phyloP scores from a whole-genome alignment of 2,797 vertebrate species.

The Hippoglossus hippoglossus region DNA sequence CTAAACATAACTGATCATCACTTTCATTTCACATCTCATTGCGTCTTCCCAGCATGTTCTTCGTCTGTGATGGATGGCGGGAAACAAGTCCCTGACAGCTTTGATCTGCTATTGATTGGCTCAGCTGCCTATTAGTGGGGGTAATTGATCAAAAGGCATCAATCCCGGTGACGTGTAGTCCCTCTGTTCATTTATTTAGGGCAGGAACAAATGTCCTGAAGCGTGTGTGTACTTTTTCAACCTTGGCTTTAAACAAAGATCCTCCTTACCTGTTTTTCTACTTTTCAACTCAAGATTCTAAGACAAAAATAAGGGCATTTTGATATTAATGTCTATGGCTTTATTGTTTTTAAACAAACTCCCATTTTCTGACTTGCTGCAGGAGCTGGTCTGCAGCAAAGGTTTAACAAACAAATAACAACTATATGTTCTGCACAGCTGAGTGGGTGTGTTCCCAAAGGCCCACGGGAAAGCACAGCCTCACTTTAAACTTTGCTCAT shows the following conservation, averaged over 20 bases:
- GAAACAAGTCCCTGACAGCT: constrained; percentile 70
- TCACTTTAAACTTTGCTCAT: constrained; percentile 54
- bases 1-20: constrained; percentile 61
- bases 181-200: constrained; percentile 19
- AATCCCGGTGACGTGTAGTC: constrained; percentile 24
- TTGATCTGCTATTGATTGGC: constrained; percentile 82
- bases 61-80: constrained; percentile 68
- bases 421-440: constrained; percentile 67
- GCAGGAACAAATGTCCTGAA: constrained; percentile 20
- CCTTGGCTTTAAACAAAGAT: constrained; percentile 3
- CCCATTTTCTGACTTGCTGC: constrained; percentile 30
- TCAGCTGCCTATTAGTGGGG: constrained; percentile 70
- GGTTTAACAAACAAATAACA: constrained; percentile 52
- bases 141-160: constrained; percentile 72
- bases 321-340: constrained; percentile 8
- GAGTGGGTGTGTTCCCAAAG: constrained; percentile 67
- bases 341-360: too few species aligned
- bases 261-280: not conserved
- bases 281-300: not conserved
- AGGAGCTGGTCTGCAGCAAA: constrained; percentile 50
- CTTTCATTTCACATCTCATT: constrained; percentile 68
- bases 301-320: not conserved
- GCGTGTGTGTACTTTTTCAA: constrained; percentile 4
- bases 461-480: constrained; percentile 61
- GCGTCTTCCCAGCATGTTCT: constrained; percentile 44